These are phyloP conservation scores for Agrenia bidenticulata DNA, from an alignment of 2,888 invertebrate genomes.

Conservation along the genomic window DNA sequence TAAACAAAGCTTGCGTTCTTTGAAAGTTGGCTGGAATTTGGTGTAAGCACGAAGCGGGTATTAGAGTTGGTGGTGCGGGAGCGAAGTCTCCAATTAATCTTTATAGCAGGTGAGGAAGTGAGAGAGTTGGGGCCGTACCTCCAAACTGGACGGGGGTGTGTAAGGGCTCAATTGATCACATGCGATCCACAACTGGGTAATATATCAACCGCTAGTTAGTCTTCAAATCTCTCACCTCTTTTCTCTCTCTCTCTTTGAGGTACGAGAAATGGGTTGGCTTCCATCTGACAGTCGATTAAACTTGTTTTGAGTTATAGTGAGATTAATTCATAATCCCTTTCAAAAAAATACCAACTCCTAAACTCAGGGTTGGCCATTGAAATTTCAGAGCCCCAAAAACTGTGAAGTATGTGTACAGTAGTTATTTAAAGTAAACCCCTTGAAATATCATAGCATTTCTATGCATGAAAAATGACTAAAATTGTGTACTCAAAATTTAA, in stretches of 20 bases:
- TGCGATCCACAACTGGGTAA: not conserved
- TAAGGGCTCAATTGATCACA: no score
- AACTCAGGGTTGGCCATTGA: no score
- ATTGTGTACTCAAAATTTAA: no score
- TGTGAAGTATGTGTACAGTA: no score
- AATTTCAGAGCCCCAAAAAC: no score
- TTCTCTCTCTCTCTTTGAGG: not conserved
- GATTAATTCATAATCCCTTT: not conserved
- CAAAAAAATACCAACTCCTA: no score
- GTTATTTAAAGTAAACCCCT: no score
- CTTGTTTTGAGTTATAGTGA: constrained; percentile 11
- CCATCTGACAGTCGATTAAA: constrained; percentile 12
- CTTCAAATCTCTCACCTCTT: not conserved
- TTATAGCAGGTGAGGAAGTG: not conserved
- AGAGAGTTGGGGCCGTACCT: not conserved
- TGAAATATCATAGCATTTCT: no score
- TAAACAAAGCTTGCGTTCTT: no score
- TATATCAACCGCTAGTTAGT: not conserved
- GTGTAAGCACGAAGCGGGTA: not conserved
- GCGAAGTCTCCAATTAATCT: not conserved
- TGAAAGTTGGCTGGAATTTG: no score
- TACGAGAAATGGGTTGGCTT: not conserved
- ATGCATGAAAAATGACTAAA: no score
- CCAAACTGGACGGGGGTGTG: no score
- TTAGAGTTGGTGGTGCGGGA: not conserved